Base-by-base conservation (phyloP, 2,113 vertebrate species). In the Nettapus auritus region DNA sequence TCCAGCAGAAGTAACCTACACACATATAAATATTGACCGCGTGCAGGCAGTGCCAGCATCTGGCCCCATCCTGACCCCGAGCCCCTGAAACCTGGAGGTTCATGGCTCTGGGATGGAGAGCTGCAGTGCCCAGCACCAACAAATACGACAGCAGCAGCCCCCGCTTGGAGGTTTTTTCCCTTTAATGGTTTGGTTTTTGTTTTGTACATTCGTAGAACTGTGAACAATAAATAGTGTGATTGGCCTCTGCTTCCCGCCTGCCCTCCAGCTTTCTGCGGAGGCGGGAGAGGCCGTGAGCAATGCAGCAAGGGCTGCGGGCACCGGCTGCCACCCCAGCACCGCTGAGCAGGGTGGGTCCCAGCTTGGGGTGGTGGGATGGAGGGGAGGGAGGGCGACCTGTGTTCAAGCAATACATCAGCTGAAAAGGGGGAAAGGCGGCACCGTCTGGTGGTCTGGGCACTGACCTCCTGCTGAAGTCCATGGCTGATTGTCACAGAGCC, bases 191-290 rank as follows among this genome's bases (percentile, higher is more conserved):
- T 96, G 86, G 34, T 73, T 92, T 96, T 90, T 82, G 57, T 96
- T 96, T 98, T 97, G 97, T 97, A 98, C 96, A 93, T 96, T 94
- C 95, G 86, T 96, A 83, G 66, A 92, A 88, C 38, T 57, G 90
- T 96, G 96, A 97, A 92, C 93, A 85, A 97, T 95, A 97, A 97
- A 97, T 96, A 97, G 63, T 74, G 46, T 82, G 96, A 88, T 76
- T 0, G 0, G 36, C 70, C 68, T 76, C 56, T 63, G 21, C 38
- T 34, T 67, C 55, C 62, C 6, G 14, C 60, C 34, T 34, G 8
- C 9, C 29, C 52, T 36, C 14, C 1, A 0, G 60, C 19, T 63
- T 42, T 56, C 63, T 82, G 66, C 1, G 1, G 79, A 64, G 59
- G 75, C 1, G 19, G 79, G 29, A 44, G 57, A 76, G 34, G 46